phyloP scores from a whole-genome alignment of 2,113 vertebrate genomes.

The Zosterops lateralis region DNA sequence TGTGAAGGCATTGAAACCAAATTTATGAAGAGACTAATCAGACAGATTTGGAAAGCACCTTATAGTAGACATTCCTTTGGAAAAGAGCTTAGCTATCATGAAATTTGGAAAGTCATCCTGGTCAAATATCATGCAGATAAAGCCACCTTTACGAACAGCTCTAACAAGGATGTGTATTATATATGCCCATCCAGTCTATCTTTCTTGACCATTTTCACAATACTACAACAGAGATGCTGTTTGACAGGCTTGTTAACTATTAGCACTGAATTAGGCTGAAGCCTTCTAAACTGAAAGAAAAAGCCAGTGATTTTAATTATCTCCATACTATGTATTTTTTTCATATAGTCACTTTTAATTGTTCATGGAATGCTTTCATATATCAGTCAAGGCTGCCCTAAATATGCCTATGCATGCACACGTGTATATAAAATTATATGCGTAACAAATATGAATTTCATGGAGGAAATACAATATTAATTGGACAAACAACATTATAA shows the following conservation, averaged over 20 bases:
- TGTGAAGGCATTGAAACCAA: not conserved
- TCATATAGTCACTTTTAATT: not conserved
- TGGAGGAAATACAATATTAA: not conserved
- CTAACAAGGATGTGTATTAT: not conserved
- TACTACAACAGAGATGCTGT: not conserved
- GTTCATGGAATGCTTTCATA: not conserved
- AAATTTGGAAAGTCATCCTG: not conserved
- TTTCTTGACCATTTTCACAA: not conserved
- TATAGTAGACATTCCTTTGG: not conserved
- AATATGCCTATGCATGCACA: not conserved
- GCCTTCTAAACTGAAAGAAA: not conserved
- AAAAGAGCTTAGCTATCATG: not conserved
- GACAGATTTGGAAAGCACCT: not conserved
- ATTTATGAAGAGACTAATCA: not conserved
- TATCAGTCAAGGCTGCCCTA: not conserved
- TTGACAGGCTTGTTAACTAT: not conserved
- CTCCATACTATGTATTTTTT: not conserved
- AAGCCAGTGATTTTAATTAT: not conserved
- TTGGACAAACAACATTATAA: not conserved
- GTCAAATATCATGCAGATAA: not conserved
- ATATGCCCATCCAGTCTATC: no score
- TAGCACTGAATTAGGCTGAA: not conserved
- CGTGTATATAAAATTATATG: not conserved
- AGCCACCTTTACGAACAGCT: not conserved
- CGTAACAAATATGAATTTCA: not conserved